Evolutionary conservation across 2,888 invertebrate genomes (phyloP).

Genomic region (Cheilosia grossa): DNA sequence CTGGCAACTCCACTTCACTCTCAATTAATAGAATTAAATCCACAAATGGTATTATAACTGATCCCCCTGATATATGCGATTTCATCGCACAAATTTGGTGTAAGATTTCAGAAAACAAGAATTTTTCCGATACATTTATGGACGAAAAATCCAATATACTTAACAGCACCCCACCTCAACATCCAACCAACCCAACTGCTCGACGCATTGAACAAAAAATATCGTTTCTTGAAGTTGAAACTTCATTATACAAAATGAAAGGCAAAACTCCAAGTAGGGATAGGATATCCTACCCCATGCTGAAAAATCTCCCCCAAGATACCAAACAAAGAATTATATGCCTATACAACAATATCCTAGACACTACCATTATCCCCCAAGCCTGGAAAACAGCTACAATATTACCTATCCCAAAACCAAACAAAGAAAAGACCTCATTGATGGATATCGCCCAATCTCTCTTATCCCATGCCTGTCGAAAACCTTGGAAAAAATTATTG

Average conservation of each 20-base stretch:
- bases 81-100: constrained; percentile 11
- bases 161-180: background rate
- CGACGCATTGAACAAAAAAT: background rate
- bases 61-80: background rate
- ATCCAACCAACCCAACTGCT: background rate
- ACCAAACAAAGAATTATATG: background rate
- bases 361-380: background rate
- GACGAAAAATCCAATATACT: background rate
- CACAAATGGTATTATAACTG: background rate
- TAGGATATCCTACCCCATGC: background rate
- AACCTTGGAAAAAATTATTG: background rate
- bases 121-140: background rate
- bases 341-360: background rate
- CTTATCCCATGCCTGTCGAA: background rate
- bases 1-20: background rate
- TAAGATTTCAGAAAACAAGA: background rate
- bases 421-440: constrained; percentile 1
- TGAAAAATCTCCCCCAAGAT: background rate
- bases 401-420: constrained; percentile 6
- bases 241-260: background rate
- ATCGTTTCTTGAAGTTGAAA: background rate
- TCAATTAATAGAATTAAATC: background rate
- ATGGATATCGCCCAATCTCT: background rate
- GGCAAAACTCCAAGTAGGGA: background rate
- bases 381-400: constrained; percentile 12